Evolutionary conservation across 1,140 invertebrate genomes (phyloP).

Genomic region (Lepidostoma basale): DNA sequence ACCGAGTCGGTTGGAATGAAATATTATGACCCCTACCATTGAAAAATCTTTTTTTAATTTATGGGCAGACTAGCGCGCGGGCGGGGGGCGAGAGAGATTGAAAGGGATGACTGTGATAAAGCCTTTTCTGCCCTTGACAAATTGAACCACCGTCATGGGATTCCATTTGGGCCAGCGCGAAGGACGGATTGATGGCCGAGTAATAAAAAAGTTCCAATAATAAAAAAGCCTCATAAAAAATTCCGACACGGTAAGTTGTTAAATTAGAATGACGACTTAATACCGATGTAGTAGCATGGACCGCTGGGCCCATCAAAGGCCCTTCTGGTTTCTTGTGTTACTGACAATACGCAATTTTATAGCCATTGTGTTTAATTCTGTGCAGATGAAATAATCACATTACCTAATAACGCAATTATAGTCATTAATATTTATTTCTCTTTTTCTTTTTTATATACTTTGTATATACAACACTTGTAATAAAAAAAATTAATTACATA

Average conservation of each 20-base stretch:
- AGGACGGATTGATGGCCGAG: slow-evolving; percentile 20
- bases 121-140: slow-evolving; percentile 21
- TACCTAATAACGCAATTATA: too few relatives aligned
- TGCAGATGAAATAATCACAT: too few relatives aligned
- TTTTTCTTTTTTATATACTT: too few relatives aligned
- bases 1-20: neutral
- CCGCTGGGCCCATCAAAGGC: neutral
- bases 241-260: neutral
- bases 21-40: neutral
- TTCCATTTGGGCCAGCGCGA: slow-evolving; percentile 8
- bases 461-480: too few relatives aligned
- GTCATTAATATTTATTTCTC: too few relatives aligned
- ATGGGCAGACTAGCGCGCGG: neutral
- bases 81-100: neutral
- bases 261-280: slow-evolving; percentile 18
- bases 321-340: too few relatives aligned
- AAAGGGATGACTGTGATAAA: slow-evolving; percentile 23
- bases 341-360: too few relatives aligned
- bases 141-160: neutral
- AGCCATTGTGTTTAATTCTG: too few relatives aligned
- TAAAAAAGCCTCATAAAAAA: slow-evolving; percentile 12
- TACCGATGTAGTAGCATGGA: neutral
- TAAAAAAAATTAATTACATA: too few relatives aligned
- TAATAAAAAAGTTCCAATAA: slow-evolving; percentile 16
- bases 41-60: slow-evolving; percentile 12